Evolutionary conservation across 2,797 vertebrate species (phyloP).

Genomic region (Acrossocheilus wenchowensis): DNA sequence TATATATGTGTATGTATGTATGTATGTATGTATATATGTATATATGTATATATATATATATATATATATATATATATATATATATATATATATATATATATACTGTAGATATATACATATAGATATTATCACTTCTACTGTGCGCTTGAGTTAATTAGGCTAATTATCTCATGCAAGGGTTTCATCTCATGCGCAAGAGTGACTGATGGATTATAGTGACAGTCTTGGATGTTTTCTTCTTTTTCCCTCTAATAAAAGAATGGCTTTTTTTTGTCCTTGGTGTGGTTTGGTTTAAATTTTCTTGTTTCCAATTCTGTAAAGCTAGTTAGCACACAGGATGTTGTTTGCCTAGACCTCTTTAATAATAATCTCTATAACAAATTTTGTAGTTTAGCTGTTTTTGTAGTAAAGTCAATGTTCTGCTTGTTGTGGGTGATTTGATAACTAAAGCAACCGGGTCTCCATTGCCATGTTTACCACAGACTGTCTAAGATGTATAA

Average conservation of each 20-base stretch:
- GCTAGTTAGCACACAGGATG: neutral
- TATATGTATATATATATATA: too few species aligned
- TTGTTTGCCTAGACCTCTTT: neutral
- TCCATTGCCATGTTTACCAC: neutral
- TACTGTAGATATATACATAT: neutral
- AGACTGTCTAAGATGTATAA: neutral
- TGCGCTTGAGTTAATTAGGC: neutral
- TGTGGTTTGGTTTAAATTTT: neutral
- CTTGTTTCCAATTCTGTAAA: neutral
- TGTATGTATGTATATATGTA: too few species aligned
- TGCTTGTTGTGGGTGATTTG: neutral
- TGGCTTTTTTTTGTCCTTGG: neutral
- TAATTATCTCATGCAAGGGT: neutral
- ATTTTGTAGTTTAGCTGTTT: neutral
- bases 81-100: too few species aligned
- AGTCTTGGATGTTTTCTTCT: neutral
- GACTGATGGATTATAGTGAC: neutral
- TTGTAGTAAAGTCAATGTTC: neutral
- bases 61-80: too few species aligned
- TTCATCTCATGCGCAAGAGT: neutral
- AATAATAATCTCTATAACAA: neutral
- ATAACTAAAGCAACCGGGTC: neutral
- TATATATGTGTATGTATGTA: too few species aligned
- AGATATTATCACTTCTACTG: neutral
- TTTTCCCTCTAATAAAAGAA: neutral